These are phyloP conservation scores for Hypocryptadius cinnamomeus DNA, from an alignment of 2,113 vertebrate genomes.

Conservation along the genomic window DNA sequence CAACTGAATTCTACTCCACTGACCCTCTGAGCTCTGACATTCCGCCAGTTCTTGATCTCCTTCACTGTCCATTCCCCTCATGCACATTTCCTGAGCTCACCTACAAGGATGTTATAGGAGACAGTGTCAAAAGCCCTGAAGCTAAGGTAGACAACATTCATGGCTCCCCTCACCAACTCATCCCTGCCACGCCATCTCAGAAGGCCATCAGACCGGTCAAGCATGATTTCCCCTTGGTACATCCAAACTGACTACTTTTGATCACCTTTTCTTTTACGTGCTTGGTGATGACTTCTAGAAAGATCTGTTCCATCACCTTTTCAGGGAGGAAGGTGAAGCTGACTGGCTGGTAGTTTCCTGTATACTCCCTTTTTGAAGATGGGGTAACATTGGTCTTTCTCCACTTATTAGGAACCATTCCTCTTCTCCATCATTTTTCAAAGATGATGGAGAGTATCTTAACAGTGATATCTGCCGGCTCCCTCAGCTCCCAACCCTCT, in stretches of 20 bases:
- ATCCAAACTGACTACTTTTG: background rate
- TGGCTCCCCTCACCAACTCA: too few relatives aligned
- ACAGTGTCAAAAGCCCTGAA: background rate
- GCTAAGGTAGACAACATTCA: background rate
- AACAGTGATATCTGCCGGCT: background rate
- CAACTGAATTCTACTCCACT: fast-evolving
- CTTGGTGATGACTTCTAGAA: background rate
- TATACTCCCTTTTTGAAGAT: background rate
- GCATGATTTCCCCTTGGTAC: background rate
- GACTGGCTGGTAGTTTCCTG: background rate
- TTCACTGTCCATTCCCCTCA: background rate
- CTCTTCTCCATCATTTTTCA: background rate
- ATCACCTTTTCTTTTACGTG: background rate
- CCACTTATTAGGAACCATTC: background rate
- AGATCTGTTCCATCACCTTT: background rate
- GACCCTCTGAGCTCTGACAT: background rate
- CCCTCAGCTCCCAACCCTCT: background rate
- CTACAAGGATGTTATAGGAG: background rate
- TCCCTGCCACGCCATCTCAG: background rate
- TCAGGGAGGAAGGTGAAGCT: background rate
- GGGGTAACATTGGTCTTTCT: background rate
- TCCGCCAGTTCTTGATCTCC: background rate
- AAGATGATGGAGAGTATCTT: background rate
- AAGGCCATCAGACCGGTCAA: background rate
- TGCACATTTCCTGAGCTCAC: background rate